Percentiles rank a stretch among this genome's conserved stretches.
Conservation (phyloP, 92 coral and sea anemone genomes). For the Hydrozoanthus gracilis region DNA sequence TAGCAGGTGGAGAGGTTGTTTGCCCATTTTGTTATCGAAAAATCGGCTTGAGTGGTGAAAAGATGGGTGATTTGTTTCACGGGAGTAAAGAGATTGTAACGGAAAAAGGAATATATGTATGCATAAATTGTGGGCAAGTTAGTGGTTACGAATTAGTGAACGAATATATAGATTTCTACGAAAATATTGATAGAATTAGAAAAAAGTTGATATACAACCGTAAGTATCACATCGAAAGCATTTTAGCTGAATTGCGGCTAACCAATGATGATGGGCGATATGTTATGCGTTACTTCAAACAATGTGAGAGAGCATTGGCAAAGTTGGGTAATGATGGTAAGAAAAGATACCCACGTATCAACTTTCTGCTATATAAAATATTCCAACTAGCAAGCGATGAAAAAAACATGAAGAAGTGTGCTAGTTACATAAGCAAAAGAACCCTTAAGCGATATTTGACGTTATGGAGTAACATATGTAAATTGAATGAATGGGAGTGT, state of each 20-base stretch:
- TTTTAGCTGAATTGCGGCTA: not conserved
- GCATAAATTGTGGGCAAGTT: constrained; percentile 18
- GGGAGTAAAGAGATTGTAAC: not conserved
- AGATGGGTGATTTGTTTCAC: not conserved
- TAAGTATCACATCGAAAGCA: not conserved
- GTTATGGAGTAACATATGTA: not conserved
- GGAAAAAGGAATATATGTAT: not conserved
- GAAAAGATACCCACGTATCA: not conserved
- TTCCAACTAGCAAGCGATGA: not conserved
- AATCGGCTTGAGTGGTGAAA: not conserved
- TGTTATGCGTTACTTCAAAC: not conserved
- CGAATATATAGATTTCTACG: constrained; percentile 25
- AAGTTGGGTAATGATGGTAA: not conserved
- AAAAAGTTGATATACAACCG: not conserved
- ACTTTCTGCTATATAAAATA: too few species aligned
- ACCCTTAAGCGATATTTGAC: not conserved
- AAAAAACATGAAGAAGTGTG: not conserved
- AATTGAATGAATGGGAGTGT: not conserved
- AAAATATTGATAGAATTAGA: not conserved
- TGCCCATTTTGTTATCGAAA: not conserved
- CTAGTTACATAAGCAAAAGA: not conserved
- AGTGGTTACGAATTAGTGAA: not conserved
- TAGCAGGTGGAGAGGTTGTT: not conserved
- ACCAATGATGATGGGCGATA: not conserved
- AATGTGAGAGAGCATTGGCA: not conserved